These are phyloP conservation scores for Ferrisia virgata DNA, from an alignment of 2,888 invertebrate species.

Conservation along the genomic window DNA sequence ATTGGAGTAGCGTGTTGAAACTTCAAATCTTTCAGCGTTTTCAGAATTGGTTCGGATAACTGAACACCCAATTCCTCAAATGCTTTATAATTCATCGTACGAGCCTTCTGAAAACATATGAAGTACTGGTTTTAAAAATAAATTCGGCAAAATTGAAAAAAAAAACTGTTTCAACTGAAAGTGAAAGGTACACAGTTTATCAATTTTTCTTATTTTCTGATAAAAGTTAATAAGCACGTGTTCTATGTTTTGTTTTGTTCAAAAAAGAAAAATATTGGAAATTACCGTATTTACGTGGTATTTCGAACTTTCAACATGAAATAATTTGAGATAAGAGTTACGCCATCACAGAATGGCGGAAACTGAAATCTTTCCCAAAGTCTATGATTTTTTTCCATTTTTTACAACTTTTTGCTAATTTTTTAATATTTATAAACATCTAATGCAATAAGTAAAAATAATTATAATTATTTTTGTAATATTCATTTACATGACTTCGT, in stretches of 20 bases:
- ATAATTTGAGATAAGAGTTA: too few relatives aligned
- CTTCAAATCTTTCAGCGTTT: conserved; percentile 46
- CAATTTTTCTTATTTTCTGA: neutral
- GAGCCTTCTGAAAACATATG: neutral
- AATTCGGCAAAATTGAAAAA: neutral
- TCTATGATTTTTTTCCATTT: too few relatives aligned
- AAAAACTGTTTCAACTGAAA: neutral
- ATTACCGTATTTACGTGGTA: too few relatives aligned
- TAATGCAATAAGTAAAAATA: too few relatives aligned
- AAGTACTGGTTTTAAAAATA: neutral
- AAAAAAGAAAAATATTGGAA: neutral
- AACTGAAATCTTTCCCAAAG: too few relatives aligned
- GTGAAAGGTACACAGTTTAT: neutral
- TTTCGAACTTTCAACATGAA: too few relatives aligned
- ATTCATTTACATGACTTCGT: too few relatives aligned
- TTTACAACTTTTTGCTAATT: too few relatives aligned
- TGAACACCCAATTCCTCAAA: conserved; percentile 36
- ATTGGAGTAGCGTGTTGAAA: conserved; percentile 48
- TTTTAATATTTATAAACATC: too few relatives aligned
- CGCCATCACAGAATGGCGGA: too few relatives aligned
- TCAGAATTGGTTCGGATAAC: conserved; percentile 39
- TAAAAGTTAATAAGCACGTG: neutral
- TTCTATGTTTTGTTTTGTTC: neutral
- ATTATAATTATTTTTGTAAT: too few relatives aligned
- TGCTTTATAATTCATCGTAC: neutral